Evolutionary conservation across 2,113 vertebrate genomes (phyloP).

Genomic region (Gallinago undulata): DNA sequence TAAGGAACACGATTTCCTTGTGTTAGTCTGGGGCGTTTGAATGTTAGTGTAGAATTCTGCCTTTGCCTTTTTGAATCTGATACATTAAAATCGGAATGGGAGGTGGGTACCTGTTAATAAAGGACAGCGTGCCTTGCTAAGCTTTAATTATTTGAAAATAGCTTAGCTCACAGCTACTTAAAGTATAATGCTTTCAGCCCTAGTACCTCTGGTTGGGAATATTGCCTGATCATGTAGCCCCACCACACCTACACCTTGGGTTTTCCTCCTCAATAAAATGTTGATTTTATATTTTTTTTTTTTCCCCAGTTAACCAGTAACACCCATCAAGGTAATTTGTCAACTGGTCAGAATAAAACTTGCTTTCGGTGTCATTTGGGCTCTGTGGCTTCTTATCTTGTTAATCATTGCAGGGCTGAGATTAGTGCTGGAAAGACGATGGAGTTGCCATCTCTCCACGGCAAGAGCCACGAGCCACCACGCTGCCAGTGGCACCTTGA

Average conservation of each 20-base stretch:
- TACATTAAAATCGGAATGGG: background rate
- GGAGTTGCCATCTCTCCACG: background rate
- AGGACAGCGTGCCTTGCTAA: background rate
- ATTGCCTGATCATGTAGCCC: background rate
- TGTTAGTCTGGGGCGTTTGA: background rate
- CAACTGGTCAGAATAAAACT: slow-evolving; percentile 27
- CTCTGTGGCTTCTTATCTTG: slow-evolving; percentile 12
- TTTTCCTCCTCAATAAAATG: background rate
- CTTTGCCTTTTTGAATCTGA: background rate
- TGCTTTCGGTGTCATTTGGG: slow-evolving; percentile 8
- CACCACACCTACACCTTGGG: background rate
- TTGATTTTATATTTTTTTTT: background rate
- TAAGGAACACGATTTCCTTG: background rate
- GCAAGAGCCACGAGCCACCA: background rate
- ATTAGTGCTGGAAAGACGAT: background rate
- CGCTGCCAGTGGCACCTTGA: background rate
- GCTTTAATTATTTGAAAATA: background rate
- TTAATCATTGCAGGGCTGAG: background rate
- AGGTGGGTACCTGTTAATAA: background rate
- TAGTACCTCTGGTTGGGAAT: background rate
- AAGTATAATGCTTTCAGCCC: background rate
- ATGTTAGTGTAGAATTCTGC: background rate
- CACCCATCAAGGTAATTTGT: background rate
- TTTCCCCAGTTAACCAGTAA: background rate
- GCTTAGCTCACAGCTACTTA: background rate